Evolutionary conservation across 2,797 vertebrate genomes (phyloP).

Genomic region (Eulemur albifrons): DNA sequence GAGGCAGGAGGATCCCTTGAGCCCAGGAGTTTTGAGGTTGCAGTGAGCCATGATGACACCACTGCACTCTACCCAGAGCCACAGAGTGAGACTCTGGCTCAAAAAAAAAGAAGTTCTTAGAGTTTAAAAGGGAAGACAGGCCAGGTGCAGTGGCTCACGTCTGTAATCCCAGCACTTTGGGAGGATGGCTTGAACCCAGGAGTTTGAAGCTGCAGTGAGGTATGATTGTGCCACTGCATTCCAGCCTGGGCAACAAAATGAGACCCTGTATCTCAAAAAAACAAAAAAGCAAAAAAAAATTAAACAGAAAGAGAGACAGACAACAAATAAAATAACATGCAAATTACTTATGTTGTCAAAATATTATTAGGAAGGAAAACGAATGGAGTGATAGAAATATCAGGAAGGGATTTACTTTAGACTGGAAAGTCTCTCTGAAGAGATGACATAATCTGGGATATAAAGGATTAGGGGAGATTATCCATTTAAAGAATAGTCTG

Average conservation of each 20-base stretch:
- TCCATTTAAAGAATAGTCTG: neutral
- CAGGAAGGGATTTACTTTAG: neutral
- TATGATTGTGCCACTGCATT: neutral
- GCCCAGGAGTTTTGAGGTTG: no score
- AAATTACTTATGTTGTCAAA: neutral
- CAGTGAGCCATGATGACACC: no score
- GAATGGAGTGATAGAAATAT: neutral
- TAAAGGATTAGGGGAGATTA: neutral
- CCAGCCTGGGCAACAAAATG: no score
- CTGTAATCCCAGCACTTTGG: neutral
- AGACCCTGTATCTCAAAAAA: neutral
- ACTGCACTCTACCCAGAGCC: no score
- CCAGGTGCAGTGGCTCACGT: neutral
- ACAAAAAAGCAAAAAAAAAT: neutral
- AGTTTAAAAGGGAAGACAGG: neutral
- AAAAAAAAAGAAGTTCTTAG: no score
- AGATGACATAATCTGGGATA: neutral
- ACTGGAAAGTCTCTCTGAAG: constrained; percentile 16
- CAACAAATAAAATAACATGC: neutral
- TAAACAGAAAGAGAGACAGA: neutral
- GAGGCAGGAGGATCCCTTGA: no score
- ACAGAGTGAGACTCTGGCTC: no score
- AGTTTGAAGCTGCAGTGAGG: neutral
- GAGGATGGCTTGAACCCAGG: neutral
- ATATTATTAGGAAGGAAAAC: neutral